A percentile compares a stretch with the other conserved stretches of the same genome.
These are phyloP conservation scores for Erythrolamprus reginae DNA, from an alignment of 2,113 vertebrate genomes.

Conservation along the genomic window DNA sequence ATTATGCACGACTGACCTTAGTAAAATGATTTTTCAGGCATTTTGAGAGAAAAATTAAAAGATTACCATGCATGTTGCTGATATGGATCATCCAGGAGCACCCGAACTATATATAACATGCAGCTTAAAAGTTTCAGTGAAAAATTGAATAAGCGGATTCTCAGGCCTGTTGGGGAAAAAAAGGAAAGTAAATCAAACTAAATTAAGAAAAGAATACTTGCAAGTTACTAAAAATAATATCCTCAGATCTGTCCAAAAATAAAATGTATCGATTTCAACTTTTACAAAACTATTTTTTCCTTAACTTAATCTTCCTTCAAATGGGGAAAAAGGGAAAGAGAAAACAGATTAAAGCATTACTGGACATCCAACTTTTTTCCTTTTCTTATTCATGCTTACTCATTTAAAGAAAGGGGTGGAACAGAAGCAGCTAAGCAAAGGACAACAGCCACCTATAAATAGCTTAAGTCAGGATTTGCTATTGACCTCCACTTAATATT, in stretches of 20 bases:
- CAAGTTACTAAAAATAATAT: background rate
- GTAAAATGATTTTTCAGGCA: conserved; percentile 20
- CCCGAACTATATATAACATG: conserved; percentile 78
- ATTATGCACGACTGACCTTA: background rate
- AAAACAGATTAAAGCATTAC: background rate
- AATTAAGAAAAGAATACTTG: background rate
- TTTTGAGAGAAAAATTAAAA: conserved; percentile 21
- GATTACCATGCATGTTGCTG: conserved; percentile 74
- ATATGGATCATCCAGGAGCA: conserved; percentile 72
- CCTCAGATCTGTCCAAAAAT: background rate
- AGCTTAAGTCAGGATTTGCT: background rate
- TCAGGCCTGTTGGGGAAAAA: conserved; percentile 69
- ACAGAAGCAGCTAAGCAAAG: background rate
- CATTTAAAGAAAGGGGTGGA: background rate
- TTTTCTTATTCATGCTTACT: background rate
- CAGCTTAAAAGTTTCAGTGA: conserved; percentile 83
- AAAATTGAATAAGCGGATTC: conserved; percentile 84
- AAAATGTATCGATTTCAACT: background rate
- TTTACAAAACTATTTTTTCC: background rate
- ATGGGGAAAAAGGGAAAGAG: background rate
- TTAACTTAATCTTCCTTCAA: background rate
- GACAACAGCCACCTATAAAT: background rate
- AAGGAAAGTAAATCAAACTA: conserved; percentile 25
- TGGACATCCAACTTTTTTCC: background rate
- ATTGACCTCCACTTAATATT: background rate